Conservation (phyloP, 2,797 vertebrate species). For the Tokudaia muenninki region DNA sequence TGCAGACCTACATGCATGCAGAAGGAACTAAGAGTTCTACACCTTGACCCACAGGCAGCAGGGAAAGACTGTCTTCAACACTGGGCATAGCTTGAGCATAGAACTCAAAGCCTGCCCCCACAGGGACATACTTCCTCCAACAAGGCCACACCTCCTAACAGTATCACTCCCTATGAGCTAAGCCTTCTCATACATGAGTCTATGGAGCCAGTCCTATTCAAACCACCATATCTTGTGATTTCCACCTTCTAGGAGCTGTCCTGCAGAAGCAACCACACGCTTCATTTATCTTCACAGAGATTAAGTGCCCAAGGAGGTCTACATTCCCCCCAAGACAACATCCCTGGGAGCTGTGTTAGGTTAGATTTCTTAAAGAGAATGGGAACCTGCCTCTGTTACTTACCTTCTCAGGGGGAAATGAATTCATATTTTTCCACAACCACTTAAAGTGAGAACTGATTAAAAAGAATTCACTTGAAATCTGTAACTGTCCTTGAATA, state of each 20-base stretch:
- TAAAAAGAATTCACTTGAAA: constrained; percentile 20
- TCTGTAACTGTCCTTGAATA: neutral
- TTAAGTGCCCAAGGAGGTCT: neutral
- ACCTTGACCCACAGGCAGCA: neutral
- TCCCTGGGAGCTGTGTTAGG: neutral
- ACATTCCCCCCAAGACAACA: neutral
- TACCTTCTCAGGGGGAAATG: neutral
- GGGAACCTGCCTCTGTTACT: neutral
- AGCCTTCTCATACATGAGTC: neutral
- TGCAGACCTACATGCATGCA: neutral
- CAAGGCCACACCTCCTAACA: neutral
- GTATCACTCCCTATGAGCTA: neutral
- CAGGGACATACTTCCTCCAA: neutral
- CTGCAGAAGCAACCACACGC: neutral
- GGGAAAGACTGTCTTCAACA: neutral
- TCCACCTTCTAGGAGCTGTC: neutral
- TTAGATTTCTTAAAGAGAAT: neutral
- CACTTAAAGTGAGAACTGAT: neutral
- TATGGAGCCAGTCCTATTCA: neutral
- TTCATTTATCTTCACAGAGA: neutral
- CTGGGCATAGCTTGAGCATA: neutral
- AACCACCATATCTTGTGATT: neutral
- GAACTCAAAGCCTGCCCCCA: neutral
- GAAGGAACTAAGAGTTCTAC: neutral
- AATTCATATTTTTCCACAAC: neutral